Conservation (phyloP, 2,888 invertebrate species). For the Encarsia formosa region DNA sequence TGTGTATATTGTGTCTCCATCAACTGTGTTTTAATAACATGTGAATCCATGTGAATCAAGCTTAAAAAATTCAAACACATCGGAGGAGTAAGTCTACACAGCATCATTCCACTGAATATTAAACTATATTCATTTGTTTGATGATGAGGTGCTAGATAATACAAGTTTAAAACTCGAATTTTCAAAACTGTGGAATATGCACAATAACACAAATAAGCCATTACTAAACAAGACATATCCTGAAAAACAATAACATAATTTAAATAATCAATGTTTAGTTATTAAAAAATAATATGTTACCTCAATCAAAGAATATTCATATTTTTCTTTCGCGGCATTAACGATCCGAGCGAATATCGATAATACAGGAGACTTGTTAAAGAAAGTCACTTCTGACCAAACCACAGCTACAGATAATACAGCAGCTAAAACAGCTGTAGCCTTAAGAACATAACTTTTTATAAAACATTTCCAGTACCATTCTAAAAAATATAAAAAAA, state of each 20-base stretch:
- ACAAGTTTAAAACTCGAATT: slow-evolving; percentile 91
- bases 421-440: slow-evolving; percentile 68
- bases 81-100: slow-evolving; percentile 94
- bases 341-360: slow-evolving; percentile 96
- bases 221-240: slow-evolving; percentile 84
- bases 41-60: slow-evolving; percentile 96
- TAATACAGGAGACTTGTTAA: slow-evolving; percentile 84
- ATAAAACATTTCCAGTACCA: slow-evolving; percentile 96
- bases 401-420: slow-evolving; percentile 86
- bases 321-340: slow-evolving; percentile 71
- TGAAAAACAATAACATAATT: slow-evolving; percentile 48
- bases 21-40: slow-evolving; percentile 74
- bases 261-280: not conserved
- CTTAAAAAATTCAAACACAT: slow-evolving; percentile 98
- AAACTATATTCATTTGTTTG: slow-evolving; percentile 98
- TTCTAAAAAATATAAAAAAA: slow-evolving; percentile 58
- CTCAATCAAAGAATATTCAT: slow-evolving; percentile 94
- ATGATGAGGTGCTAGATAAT: slow-evolving; percentile 95
- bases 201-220: slow-evolving; percentile 94
- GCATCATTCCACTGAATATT: slow-evolving; percentile 97
- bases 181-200: slow-evolving; percentile 97
- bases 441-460: slow-evolving; percentile 71
- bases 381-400: slow-evolving; percentile 99
- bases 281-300: slow-evolving; percentile 53
- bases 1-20: slow-evolving; percentile 93